A percentile compares a stretch with the other conserved stretches of the same genome.
Evolutionary conservation across 2,797 vertebrate genomes (phyloP).

Genomic region (Muraenolepis orangiensis): DNA sequence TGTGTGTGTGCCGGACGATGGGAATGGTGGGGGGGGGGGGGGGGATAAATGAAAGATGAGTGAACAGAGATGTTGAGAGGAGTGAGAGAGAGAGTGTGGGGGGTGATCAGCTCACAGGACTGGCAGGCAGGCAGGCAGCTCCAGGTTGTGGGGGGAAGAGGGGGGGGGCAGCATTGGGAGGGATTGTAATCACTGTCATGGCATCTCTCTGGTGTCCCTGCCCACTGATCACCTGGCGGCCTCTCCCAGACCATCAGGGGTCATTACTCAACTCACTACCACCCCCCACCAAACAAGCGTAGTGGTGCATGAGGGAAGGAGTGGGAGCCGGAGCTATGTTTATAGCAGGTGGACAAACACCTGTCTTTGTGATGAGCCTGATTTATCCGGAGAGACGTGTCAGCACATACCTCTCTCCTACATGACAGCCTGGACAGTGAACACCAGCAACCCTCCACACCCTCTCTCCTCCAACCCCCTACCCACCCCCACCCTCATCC

Average conservation of each 20-base stretch:
- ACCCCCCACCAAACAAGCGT: slow-evolving; percentile 59
- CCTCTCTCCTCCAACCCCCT: slow-evolving; percentile 28
- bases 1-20: too few relatives aligned
- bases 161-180: slow-evolving; percentile 20
- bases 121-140: slow-evolving; percentile 10
- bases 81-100: neutral
- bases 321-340: slow-evolving; percentile 76
- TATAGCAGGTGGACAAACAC: slow-evolving; percentile 88
- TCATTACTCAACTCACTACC: slow-evolving; percentile 68
- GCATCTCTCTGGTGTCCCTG: slow-evolving; percentile 38
- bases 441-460: slow-evolving; percentile 7
- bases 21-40: too few relatives aligned
- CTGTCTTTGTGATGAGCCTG: slow-evolving; percentile 83
- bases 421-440: slow-evolving; percentile 51
- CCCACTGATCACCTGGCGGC: slow-evolving; percentile 41
- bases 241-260: slow-evolving; percentile 48
- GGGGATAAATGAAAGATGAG: too few relatives aligned
- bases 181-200: slow-evolving; percentile 57
- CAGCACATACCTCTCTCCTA: slow-evolving; percentile 77
- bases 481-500: neutral
- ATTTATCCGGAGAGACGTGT: slow-evolving; percentile 82
- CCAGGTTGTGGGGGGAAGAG: slow-evolving; percentile 21
- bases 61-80: neutral
- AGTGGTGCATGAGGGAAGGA: slow-evolving; percentile 61
- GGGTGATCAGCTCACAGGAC: slow-evolving; percentile 29